Evolutionary conservation across 2,797 vertebrate species (phyloP).

Genomic region (Onychomys leucogaster): DNA sequence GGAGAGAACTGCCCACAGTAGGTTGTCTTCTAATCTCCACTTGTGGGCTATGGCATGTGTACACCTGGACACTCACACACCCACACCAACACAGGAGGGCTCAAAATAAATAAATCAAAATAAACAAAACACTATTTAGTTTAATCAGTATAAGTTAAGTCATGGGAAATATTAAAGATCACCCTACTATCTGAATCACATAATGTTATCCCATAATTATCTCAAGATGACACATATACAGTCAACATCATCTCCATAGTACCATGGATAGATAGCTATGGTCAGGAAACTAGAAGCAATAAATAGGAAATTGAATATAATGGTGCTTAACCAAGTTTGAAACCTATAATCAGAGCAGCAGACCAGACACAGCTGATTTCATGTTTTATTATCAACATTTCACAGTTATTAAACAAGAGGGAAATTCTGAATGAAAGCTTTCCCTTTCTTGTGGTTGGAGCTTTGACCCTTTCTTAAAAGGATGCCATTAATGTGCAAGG

Average conservation of each 20-base stretch:
- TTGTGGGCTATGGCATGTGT: neutral
- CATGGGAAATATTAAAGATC: neutral
- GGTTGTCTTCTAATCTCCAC: neutral
- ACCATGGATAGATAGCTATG: neutral
- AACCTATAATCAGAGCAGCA: neutral
- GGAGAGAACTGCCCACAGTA: no score
- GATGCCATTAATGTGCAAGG: conserved; percentile 9
- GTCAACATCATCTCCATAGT: neutral
- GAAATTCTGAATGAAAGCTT: conserved; percentile 24
- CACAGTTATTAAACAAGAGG: conserved; percentile 3
- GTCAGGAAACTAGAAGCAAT: neutral
- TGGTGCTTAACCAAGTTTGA: neutral
- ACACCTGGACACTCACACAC: neutral
- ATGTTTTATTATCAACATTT: conserved; percentile 41
- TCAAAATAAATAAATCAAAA: neutral
- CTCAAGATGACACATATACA: neutral
- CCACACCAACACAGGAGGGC: neutral
- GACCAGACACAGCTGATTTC: neutral
- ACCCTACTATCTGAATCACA: neutral
- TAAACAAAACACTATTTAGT: neutral
- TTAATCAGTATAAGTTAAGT: neutral
- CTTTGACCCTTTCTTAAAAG: neutral
- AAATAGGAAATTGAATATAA: neutral
- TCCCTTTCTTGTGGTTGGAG: conserved; percentile 10
- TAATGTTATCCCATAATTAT: neutral